Evolutionary conservation across 2,888 invertebrate genomes (phyloP).

Genomic region (Sturmia bella): DNA sequence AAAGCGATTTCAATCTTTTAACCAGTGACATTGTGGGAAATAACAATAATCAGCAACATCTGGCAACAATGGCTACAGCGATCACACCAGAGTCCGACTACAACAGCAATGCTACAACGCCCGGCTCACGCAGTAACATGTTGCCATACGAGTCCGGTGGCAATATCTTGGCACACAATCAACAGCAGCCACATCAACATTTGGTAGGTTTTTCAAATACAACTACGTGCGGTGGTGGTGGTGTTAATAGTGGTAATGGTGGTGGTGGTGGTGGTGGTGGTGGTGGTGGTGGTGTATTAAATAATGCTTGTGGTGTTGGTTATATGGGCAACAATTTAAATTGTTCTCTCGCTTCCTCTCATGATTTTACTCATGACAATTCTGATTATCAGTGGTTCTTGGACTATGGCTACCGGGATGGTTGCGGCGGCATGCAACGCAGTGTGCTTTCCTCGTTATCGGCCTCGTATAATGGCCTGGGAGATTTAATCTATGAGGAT

Average conservation of each 20-base stretch:
- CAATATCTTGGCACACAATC: constrained; percentile 71
- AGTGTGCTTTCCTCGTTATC: constrained; percentile 92
- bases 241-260: constrained; percentile 71
- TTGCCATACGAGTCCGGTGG: constrained; percentile 69
- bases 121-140: constrained; percentile 75
- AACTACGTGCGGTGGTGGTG: constrained; percentile 73
- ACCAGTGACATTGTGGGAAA: constrained; percentile 70
- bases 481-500: constrained; percentile 88
- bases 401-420: constrained; percentile 93
- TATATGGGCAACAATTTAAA: constrained; percentile 77
- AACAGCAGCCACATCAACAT: constrained; percentile 73
- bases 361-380: constrained; percentile 91
- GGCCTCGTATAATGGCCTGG: constrained; percentile 89
- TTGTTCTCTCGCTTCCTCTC: constrained; percentile 82
- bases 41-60: constrained; percentile 71
- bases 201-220: constrained; percentile 74
- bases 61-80: constrained; percentile 73
- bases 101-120: constrained; percentile 82
- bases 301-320: constrained; percentile 77
- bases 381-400: constrained; percentile 96
- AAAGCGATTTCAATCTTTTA: constrained; percentile 70
- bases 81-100: constrained; percentile 81
- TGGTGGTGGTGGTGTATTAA: constrained; percentile 73
- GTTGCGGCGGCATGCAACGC: constrained; percentile 86
- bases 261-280: constrained; percentile 66